These are phyloP conservation scores for Hirudo medicinalis DNA, from an alignment of 1,140 invertebrate species.

Conservation along the genomic window DNA sequence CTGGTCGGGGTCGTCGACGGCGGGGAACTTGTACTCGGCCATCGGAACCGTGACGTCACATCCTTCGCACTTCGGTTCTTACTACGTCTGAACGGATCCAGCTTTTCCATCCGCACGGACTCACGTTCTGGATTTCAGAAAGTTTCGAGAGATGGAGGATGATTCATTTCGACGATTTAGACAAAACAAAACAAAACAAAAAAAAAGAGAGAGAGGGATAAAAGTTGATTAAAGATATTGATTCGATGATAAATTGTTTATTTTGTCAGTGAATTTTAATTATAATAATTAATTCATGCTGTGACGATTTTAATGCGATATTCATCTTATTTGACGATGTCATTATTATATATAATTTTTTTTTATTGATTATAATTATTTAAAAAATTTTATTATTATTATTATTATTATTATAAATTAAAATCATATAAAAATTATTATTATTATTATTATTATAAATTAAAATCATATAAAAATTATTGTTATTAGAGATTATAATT, in stretches of 20 bases:
- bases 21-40: conserved; percentile 4
- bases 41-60: conserved; percentile 12
- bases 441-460: background rate
- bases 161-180: too few species aligned
- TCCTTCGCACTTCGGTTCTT: background rate
- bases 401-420: background rate
- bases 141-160: background rate
- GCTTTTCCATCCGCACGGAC: background rate
- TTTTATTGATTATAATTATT: too few species aligned
- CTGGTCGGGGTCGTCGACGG: conserved; percentile 20
- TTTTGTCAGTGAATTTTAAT: too few species aligned
- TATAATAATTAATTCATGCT: background rate
- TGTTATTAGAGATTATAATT: background rate
- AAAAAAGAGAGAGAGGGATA: too few species aligned
- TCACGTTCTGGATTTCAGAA: too few species aligned
- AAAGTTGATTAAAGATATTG: too few species aligned
- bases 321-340: background rate
- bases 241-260: too few species aligned
- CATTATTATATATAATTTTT: background rate
- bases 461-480: background rate
- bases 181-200: too few species aligned
- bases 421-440: background rate
- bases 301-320: background rate
- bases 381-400: too few species aligned
- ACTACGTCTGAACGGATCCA: background rate